These are phyloP conservation scores for Acestrorhynchus altus DNA, from an alignment of 2,797 vertebrate genomes.

Conservation along the genomic window DNA sequence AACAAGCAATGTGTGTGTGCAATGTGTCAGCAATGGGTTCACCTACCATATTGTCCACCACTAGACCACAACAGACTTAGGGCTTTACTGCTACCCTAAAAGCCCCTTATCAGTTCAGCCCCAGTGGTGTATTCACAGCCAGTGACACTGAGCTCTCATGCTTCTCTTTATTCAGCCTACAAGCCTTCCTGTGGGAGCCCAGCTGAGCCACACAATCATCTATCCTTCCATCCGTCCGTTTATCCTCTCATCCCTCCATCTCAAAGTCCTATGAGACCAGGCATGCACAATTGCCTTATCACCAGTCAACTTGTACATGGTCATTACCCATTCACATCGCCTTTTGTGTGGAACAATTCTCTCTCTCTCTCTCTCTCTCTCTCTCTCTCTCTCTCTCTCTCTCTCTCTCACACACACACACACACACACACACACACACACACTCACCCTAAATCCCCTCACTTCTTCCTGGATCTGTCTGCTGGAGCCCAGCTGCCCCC, in stretches of 20 bases:
- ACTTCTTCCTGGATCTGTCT: slow-evolving; percentile 57
- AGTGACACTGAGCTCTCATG: slow-evolving; percentile 20
- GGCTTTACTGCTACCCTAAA: background rate
- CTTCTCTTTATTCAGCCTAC: slow-evolving; percentile 58
- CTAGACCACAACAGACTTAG: no score
- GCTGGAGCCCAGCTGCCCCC: slow-evolving; percentile 75
- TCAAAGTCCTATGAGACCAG: slow-evolving; percentile 66
- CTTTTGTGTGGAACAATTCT: slow-evolving; percentile 79
- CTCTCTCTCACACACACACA: slow-evolving; percentile 17
- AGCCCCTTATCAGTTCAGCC: slow-evolving; percentile 29
- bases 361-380: slow-evolving; percentile 25
- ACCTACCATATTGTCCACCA: background rate
- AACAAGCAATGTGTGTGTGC: no score
- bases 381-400: background rate
- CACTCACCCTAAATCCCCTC: slow-evolving; percentile 34
- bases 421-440: slow-evolving; percentile 22
- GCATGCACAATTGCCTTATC: slow-evolving; percentile 76
- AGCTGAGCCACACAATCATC: slow-evolving; percentile 49
- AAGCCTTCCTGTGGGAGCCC: slow-evolving; percentile 43
- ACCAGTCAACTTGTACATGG: slow-evolving; percentile 73
- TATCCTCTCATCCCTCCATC: slow-evolving; percentile 48
- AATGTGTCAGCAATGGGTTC: background rate
- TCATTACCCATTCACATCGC: slow-evolving; percentile 73
- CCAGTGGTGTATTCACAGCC: slow-evolving; percentile 43
- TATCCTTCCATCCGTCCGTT: slow-evolving; percentile 26